A percentile compares a stretch with the other conserved stretches of the same genome.
Conservation (phyloP, 2,888 invertebrate species). For the Aromia moschata region DNA sequence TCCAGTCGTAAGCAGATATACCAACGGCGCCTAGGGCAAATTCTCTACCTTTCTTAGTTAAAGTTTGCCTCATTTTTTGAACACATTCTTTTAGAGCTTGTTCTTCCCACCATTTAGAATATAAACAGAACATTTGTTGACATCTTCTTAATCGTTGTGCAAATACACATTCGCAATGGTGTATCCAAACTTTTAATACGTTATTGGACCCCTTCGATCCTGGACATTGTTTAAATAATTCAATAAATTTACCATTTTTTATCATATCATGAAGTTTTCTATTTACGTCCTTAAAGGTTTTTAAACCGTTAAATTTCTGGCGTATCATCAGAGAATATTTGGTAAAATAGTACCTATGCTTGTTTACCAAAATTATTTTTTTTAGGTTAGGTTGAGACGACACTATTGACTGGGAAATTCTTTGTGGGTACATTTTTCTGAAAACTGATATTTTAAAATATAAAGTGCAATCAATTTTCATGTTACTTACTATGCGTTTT, state of each 20-base stretch:
- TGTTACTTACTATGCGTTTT: no score
- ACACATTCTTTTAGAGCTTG: conserved; percentile 67
- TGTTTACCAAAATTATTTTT: conserved; percentile 44
- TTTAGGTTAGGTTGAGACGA: conserved; percentile 55
- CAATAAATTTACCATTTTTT: conserved; percentile 39
- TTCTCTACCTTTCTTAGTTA: conserved; percentile 65
- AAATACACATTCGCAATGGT: conserved; percentile 67
- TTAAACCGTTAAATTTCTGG: conserved; percentile 44
- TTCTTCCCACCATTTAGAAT: conserved; percentile 72
- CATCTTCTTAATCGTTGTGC: conserved; percentile 71
- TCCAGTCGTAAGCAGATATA: conserved; percentile 70
- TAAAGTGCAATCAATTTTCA: conserved; percentile 11
- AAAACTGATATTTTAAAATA: neutral
- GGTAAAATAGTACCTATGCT: conserved; percentile 32
- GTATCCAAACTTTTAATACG: conserved; percentile 66
- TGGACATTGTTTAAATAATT: conserved; percentile 28
- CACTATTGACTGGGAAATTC: conserved; percentile 41
- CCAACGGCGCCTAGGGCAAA: conserved; percentile 68
- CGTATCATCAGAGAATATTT: conserved; percentile 46
- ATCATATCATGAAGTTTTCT: conserved; percentile 41
- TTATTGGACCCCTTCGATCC: conserved; percentile 60
- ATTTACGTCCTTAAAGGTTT: conserved; percentile 39
- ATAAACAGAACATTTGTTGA: conserved; percentile 72
- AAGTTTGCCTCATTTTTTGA: conserved; percentile 60
- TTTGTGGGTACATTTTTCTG: conserved; percentile 45